phyloP scores from a whole-genome alignment of 2,797 vertebrate genomes.

The Leucoraja ocellata region DNA sequence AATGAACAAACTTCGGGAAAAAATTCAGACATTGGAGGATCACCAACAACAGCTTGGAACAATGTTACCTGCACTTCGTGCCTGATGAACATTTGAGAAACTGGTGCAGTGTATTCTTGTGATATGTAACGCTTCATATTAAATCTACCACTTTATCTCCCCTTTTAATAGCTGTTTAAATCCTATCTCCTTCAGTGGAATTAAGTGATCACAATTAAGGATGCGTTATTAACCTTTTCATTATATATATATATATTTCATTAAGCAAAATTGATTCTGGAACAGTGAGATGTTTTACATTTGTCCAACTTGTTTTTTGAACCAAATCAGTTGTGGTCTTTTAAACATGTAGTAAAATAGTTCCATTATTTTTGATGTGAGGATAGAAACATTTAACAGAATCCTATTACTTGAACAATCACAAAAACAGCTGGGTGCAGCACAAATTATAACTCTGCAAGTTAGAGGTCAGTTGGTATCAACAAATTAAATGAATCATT shows the following conservation, averaged over 20 bases:
- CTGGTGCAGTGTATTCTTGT: not conserved
- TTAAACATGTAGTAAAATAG: not conserved
- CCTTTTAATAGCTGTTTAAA: not conserved
- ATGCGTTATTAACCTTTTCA: not conserved
- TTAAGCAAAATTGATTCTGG: not conserved
- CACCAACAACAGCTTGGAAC: constrained; percentile 24
- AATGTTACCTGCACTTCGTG: constrained; percentile 34
- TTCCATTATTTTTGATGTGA: not conserved
- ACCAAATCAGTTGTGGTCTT: not conserved
- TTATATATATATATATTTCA: not conserved
- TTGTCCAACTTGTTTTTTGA: not conserved
- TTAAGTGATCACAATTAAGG: not conserved
- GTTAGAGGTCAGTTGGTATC: not conserved
- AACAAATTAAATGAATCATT: constrained; percentile 3
- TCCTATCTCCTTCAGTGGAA: not conserved
- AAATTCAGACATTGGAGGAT: constrained; percentile 54
- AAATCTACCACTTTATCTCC: not conserved
- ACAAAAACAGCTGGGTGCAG: not conserved
- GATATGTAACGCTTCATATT: not conserved
- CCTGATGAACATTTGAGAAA: not conserved
- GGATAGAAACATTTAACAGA: too few species aligned
- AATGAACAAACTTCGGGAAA: constrained; percentile 62
- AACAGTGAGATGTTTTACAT: not conserved
- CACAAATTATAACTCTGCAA: not conserved
- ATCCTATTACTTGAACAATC: not conserved